Evolutionary conservation across 53 echinoderm and acorn worm genomes (phyloP).

Genomic region (Luidia sarsii): DNA sequence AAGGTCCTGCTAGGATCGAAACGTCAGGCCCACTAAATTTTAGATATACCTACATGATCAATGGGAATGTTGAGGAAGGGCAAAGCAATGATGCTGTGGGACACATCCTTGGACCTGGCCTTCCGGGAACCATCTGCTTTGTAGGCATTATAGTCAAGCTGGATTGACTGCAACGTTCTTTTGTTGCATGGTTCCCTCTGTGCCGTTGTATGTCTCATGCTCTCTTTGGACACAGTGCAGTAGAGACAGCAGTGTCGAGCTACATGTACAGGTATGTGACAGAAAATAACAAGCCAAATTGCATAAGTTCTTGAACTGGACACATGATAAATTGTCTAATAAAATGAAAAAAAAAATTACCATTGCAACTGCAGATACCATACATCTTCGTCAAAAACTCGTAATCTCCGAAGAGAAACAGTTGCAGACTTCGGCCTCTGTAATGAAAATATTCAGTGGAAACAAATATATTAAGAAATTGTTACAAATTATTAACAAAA

Average conservation of each 20-base stretch:
- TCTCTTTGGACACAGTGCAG: constrained; percentile 22
- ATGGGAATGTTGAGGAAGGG: neutral
- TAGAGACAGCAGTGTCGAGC: constrained; percentile 56
- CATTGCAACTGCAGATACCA: constrained; percentile 54
- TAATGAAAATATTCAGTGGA: too few species aligned
- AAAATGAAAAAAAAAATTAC: neutral
- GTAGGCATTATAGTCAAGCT: constrained; percentile 6
- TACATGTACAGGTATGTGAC: constrained; percentile 3
- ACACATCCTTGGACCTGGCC: constrained; percentile 8
- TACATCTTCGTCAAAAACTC: constrained; percentile 36
- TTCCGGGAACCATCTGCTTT: constrained; percentile 12
- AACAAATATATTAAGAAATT: too few species aligned
- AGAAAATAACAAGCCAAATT: neutral
- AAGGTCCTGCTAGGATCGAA: too few species aligned
- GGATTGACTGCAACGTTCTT: constrained; percentile 22
- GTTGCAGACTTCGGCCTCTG: constrained; percentile 19
- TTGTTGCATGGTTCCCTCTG: neutral
- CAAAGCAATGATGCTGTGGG: constrained; percentile 15
- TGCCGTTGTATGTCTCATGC: constrained; percentile 7
- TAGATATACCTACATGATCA: constrained; percentile 1
- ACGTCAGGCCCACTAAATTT: too few species aligned
- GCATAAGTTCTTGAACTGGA: neutral
- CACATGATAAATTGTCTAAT: too few species aligned
- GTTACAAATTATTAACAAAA: too few species aligned
- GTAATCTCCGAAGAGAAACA: constrained; percentile 40